A percentile compares a stretch with the other conserved stretches of the same genome.
These are phyloP conservation scores for Arrhopalites spinosus DNA, from an alignment of 2,888 invertebrate genomes.

Conservation along the genomic window DNA sequence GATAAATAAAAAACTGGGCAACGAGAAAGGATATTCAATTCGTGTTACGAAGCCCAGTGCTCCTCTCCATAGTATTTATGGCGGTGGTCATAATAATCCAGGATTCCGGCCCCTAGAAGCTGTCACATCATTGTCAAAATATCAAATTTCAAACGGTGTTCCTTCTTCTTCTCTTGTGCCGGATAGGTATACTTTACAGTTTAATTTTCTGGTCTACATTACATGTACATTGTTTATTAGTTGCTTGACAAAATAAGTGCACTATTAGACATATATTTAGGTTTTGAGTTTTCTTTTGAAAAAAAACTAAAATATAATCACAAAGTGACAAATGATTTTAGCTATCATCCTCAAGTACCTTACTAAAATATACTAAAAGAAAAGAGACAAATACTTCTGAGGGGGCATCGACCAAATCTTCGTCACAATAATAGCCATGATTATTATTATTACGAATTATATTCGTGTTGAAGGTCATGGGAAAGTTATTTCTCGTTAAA, in stretches of 20 bases:
- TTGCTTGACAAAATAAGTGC: neutral
- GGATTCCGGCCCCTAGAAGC: neutral
- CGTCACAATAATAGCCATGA: no score
- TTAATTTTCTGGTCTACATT: neutral
- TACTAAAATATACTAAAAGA: no score
- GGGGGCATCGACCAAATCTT: no score
- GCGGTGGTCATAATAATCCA: neutral
- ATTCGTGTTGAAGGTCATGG: no score
- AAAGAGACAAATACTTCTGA: no score
- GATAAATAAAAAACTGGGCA: constrained; percentile 43
- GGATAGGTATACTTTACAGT: constrained; percentile 37
- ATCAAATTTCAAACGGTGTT: neutral
- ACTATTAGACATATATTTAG: neutral
- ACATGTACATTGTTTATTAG: neutral
- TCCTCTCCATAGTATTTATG: neutral
- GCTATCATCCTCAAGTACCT: no score
- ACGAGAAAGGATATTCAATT: constrained; percentile 22
- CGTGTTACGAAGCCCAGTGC: constrained; percentile 38
- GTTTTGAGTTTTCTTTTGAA: neutral
- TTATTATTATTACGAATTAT: no score
- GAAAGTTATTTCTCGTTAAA: no score
- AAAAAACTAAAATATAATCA: no score
- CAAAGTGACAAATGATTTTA: no score
- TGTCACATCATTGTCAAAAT: neutral
- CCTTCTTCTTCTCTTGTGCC: constrained; percentile 38